These are phyloP conservation scores for Drosophila nannoptera DNA, from an alignment of 1,140 invertebrate genomes.

Conservation along the genomic window DNA sequence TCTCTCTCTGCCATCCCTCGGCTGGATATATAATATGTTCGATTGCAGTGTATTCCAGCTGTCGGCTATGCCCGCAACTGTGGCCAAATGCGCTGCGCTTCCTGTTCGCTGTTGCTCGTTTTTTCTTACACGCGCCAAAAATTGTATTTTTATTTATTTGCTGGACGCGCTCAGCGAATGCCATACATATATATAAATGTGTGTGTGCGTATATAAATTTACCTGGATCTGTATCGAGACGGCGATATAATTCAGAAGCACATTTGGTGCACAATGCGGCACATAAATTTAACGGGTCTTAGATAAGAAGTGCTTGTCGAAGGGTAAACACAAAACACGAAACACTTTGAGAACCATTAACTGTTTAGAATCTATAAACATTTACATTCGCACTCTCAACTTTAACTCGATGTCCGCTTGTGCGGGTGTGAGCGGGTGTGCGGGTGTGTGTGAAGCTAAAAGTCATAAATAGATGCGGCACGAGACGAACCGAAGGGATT, in stretches of 20 bases:
- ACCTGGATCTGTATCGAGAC: conserved; percentile 49
- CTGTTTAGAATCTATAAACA: conserved; percentile 50
- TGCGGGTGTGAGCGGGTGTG: not conserved
- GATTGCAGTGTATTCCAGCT: not conserved
- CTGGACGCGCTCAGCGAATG: conserved; percentile 59
- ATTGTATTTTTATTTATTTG: conserved; percentile 68
- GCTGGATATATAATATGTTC: too few relatives aligned
- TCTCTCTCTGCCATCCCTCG: too few relatives aligned
- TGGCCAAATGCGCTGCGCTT: not conserved
- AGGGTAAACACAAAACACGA: conserved; percentile 28
- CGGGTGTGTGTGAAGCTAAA: not conserved
- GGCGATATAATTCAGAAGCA: conserved; percentile 47
- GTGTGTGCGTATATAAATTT: conserved; percentile 51
- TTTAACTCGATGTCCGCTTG: not conserved
- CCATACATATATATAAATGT: too few relatives aligned
- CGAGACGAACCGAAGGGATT: not conserved
- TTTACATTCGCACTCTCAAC: conserved; percentile 28
- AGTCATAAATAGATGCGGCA: conserved; percentile 7
- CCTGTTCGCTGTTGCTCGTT: conserved; percentile 16
- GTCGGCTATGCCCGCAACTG: not conserved
- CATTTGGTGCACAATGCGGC: conserved; percentile 58
- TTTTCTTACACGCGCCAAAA: conserved; percentile 58
- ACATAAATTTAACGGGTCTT: conserved; percentile 71
- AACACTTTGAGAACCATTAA: conserved; percentile 34
- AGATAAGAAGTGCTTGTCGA: conserved; percentile 60